Conservation (phyloP, 1,140 invertebrate species). For the Caenorhabditis brenneri region DNA sequence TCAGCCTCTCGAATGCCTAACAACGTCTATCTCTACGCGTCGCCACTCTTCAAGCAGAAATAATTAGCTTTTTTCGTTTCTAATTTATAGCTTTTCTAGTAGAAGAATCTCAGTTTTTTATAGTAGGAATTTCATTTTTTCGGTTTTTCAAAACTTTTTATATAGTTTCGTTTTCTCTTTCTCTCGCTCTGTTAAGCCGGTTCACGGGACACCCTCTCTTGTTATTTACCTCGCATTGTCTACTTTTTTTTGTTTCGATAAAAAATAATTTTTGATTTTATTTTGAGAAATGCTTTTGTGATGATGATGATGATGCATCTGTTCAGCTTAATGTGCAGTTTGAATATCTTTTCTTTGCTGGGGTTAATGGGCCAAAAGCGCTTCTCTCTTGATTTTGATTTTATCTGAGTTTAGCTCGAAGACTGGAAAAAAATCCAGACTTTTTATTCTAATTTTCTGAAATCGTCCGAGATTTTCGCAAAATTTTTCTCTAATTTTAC, state of each 20-base stretch:
- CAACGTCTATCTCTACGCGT: conserved; percentile 25
- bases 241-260: too few species aligned
- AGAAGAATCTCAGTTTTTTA: too few species aligned
- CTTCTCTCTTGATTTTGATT: neutral
- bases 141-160: neutral
- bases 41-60: conserved; percentile 8
- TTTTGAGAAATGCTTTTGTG: conserved; percentile 27
- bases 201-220: neutral
- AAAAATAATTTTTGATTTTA: too few species aligned
- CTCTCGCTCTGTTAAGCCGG: neutral
- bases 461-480: too few species aligned
- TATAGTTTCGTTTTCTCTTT: neutral
- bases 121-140: neutral
- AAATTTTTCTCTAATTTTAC: too few species aligned
- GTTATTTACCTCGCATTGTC: neutral
- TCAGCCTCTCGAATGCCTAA: conserved; percentile 30
- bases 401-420: neutral
- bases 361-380: too few species aligned
- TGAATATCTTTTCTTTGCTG: too few species aligned
- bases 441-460: neutral
- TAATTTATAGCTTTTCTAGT: too few species aligned
- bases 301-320: neutral
- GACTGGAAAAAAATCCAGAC: too few species aligned
- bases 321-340: neutral
- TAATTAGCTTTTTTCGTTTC: too few species aligned